Percentiles rank a stretch among this genome's conserved stretches.
These are phyloP conservation scores for Scotopteryx bipunctaria DNA, from an alignment of 2,888 invertebrate genomes.

Conservation along the genomic window DNA sequence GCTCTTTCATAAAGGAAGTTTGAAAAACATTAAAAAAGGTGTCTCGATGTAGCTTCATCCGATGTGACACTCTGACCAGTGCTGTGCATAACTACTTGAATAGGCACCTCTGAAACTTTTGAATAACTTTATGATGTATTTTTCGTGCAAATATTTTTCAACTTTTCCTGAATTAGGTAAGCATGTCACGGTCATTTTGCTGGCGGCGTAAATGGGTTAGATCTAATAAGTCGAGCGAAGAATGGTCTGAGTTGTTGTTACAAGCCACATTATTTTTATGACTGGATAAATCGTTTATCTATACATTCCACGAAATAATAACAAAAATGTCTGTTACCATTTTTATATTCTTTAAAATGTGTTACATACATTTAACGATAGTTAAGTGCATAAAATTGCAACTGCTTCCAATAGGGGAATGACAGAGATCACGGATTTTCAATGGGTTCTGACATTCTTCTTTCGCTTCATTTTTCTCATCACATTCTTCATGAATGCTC, in stretches of 20 bases:
- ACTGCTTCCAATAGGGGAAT: too few species aligned
- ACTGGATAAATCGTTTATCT: background rate
- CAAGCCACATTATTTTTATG: background rate
- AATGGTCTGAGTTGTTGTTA: slow-evolving; percentile 9
- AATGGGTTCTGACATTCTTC: too few species aligned
- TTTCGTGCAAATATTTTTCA: slow-evolving; percentile 2
- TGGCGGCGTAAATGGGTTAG: slow-evolving; percentile 16
- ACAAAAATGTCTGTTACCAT: too few species aligned
- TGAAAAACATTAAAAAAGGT: slow-evolving; percentile 38
- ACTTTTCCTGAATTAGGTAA: slow-evolving; percentile 21
- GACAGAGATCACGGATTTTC: too few species aligned
- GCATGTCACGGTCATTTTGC: slow-evolving; percentile 20
- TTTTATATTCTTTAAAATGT: too few species aligned
- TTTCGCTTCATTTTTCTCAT: too few species aligned
- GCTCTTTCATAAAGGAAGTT: slow-evolving; percentile 57
- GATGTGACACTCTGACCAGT: background rate
- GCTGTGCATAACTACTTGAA: background rate
- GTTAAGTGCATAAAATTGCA: too few species aligned
- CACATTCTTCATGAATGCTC: too few species aligned
- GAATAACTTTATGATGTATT: background rate
- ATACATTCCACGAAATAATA: background rate
- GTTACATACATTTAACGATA: too few species aligned
- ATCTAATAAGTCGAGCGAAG: slow-evolving; percentile 11
- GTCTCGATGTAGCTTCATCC: slow-evolving; percentile 5
- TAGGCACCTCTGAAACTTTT: background rate